phyloP scores from a whole-genome alignment of 2,113 vertebrate genomes.

The Tringa solitaria region DNA sequence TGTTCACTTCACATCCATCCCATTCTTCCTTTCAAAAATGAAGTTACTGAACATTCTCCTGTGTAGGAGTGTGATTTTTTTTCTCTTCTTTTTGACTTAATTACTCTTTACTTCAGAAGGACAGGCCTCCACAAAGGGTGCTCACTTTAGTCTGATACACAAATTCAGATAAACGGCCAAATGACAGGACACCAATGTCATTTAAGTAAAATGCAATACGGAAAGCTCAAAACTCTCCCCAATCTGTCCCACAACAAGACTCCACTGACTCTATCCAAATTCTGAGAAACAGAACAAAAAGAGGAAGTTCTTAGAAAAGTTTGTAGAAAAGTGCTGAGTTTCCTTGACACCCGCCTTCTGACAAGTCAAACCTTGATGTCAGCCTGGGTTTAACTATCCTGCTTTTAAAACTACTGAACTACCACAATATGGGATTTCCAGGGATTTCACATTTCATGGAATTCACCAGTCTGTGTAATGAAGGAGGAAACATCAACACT shows the following conservation, averaged over 20 bases:
- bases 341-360: background rate
- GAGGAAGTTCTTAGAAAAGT: background rate
- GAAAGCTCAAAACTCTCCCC: background rate
- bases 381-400: background rate
- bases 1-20: background rate
- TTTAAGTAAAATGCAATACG: rapidly evolving
- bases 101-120: background rate
- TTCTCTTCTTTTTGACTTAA: background rate
- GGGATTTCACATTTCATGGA: background rate
- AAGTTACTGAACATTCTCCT: background rate
- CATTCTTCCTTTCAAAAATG: background rate
- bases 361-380: background rate
- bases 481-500: background rate
- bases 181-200: too few relatives aligned
- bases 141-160: rapidly evolving
- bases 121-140: too few relatives aligned
- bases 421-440: background rate
- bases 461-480: rapidly evolving
- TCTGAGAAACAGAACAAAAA: background rate
- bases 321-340: rapidly evolving
- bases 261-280: background rate
- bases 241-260: background rate
- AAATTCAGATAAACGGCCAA: background rate
- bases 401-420: background rate
- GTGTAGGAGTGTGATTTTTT: too few relatives aligned